Percentiles rank a stretch among this genome's conserved stretches.
These are phyloP conservation scores for Pluvialis apricaria DNA, from an alignment of 2,113 vertebrate genomes.

Conservation along the genomic window DNA sequence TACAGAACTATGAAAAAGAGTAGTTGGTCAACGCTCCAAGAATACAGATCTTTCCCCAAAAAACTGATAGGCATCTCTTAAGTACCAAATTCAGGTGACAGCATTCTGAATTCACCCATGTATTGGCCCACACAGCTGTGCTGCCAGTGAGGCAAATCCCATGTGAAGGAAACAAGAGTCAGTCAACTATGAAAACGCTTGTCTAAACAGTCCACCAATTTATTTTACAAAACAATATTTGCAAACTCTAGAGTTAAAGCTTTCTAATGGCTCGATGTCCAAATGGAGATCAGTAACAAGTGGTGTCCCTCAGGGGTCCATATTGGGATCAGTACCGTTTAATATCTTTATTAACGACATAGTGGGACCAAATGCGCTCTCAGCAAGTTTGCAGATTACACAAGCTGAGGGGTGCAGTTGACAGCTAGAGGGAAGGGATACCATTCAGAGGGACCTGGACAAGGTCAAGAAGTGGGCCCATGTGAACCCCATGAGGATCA, in stretches of 20 bases:
- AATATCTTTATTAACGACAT: neutral
- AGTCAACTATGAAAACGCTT: neutral
- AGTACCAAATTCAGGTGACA: neutral
- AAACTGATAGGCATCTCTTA: neutral
- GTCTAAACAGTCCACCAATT: neutral
- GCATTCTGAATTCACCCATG: neutral
- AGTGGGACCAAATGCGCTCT: rapidly evolving
- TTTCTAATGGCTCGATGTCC: neutral
- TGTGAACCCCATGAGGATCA: neutral
- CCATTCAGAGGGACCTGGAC: neutral
- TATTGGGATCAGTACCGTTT: neutral
- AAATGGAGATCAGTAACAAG: neutral
- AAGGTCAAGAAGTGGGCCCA: neutral
- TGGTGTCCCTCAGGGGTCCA: neutral
- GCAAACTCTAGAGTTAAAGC: neutral
- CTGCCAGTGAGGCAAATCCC: neutral
- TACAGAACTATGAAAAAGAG: neutral
- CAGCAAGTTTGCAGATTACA: neutral
- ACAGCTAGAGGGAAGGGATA: neutral
- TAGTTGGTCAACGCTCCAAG: neutral
- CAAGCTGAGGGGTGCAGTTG: neutral
- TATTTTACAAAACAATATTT: neutral
- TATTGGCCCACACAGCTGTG: neutral
- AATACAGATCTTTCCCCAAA: neutral
- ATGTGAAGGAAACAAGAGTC: neutral